phyloP scores from a whole-genome alignment of 2,888 invertebrate species.

The Tanypteryx hageni region DNA sequence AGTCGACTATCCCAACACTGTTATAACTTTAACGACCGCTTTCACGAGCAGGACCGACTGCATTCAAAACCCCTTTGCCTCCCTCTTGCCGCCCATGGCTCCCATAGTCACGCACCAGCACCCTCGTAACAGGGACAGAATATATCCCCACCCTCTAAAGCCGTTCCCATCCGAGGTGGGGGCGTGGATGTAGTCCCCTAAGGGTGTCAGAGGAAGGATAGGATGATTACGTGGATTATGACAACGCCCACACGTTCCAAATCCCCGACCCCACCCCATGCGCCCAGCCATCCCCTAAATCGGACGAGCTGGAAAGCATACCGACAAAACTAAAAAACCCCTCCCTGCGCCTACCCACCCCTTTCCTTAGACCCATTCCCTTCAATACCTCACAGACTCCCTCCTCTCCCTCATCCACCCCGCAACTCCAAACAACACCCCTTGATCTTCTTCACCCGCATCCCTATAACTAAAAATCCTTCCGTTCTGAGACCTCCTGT shows the following conservation, averaged over 20 bases:
- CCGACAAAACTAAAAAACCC: neutral
- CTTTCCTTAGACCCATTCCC: neutral
- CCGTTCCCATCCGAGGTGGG: neutral
- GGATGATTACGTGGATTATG: conserved; percentile 44
- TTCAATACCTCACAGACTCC: neutral
- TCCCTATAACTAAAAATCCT: neutral
- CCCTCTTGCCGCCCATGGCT: neutral
- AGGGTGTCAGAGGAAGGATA: conserved; percentile 34
- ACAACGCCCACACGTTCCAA: conserved; percentile 34
- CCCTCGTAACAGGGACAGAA: neutral
- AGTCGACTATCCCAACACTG: neutral
- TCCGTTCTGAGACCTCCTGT: neutral
- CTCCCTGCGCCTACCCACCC: neutral
- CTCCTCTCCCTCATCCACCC: neutral
- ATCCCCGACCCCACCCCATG: neutral
- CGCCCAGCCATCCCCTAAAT: neutral
- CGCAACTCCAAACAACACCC: neutral
- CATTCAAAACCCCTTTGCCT: neutral
- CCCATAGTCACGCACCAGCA: neutral
- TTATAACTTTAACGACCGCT: conserved; percentile 14
- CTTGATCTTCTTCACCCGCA: neutral
- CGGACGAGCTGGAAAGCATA: conserved; percentile 38
- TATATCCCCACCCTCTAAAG: neutral
- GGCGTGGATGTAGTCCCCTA: conserved; percentile 4
- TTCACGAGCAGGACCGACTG: neutral